A percentile compares a stretch with the other conserved stretches of the same genome.
These are phyloP conservation scores for Pseudopodoces humilis DNA, from an alignment of 2,113 vertebrate species.

Conservation along the genomic window DNA sequence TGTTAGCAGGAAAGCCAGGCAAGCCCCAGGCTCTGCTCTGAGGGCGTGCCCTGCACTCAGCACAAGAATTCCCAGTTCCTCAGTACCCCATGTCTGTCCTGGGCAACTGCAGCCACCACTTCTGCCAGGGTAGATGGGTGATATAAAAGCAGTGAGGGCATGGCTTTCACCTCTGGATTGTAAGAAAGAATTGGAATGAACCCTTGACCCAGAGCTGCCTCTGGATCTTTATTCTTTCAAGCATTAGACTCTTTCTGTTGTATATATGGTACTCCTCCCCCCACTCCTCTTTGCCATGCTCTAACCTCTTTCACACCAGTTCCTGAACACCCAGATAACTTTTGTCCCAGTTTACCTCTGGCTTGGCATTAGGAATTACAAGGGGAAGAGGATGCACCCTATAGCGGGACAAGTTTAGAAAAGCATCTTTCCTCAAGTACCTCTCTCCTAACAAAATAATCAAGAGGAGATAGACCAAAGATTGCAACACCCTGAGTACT, in stretches of 20 bases:
- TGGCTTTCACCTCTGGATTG: background rate
- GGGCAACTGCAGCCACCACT: background rate
- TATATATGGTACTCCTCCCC: background rate
- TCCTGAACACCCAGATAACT: background rate
- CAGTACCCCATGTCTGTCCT: background rate
- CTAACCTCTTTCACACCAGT: background rate
- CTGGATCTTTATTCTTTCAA: background rate
- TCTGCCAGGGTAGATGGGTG: background rate
- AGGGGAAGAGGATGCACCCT: background rate
- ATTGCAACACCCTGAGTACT: background rate
- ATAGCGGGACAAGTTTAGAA: background rate
- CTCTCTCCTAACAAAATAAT: background rate
- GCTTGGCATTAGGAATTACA: background rate
- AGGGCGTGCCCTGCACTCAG: background rate
- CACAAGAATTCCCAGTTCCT: background rate
- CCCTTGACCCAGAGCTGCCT: background rate
- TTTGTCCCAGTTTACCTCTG: background rate
- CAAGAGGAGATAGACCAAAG: background rate
- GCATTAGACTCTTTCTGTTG: background rate
- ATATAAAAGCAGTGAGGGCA: background rate
- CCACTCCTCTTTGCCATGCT: background rate
- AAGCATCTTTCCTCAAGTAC: background rate
- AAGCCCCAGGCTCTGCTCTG: background rate
- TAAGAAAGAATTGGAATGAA: background rate
- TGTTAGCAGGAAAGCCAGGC: background rate